Evolutionary conservation across 2,113 vertebrate genomes (phyloP).

Genomic region (Gymnarchus niloticus): DNA sequence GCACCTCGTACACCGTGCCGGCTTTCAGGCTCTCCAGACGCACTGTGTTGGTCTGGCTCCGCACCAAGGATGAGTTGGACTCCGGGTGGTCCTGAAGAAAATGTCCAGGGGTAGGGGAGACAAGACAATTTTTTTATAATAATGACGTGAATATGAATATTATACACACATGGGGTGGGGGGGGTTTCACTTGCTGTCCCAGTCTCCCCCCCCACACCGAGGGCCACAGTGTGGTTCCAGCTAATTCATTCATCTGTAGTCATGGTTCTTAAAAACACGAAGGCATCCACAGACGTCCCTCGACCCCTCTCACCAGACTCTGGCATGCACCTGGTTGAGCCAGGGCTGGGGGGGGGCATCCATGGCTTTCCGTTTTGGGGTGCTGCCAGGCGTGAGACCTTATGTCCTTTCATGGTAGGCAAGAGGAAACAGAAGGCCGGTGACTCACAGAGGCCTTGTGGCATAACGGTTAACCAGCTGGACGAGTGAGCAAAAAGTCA

Average conservation of each 20-base stretch:
- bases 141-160: background rate
- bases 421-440: background rate
- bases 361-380: conserved; percentile 32
- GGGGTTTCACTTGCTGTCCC: background rate
- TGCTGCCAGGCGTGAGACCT: conserved; percentile 49
- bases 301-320: background rate
- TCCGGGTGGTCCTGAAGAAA: conserved; percentile 74
- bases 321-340: conserved; percentile 31
- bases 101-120: background rate
- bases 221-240: background rate
- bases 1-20: conserved; percentile 86
- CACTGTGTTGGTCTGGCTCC: conserved; percentile 81
- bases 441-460: background rate
- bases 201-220: background rate
- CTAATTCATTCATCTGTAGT: background rate
- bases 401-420: conserved; percentile 39
- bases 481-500: background rate
- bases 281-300: background rate
- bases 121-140: background rate
- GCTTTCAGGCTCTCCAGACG: conserved; percentile 84
- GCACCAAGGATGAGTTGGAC: conserved; percentile 87
- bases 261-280: background rate
- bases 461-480: background rate
- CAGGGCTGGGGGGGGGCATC: background rate
- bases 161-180: too few species aligned